phyloP scores from a whole-genome alignment of 2,797 vertebrate genomes.

The Triplophysa bombifrons region DNA sequence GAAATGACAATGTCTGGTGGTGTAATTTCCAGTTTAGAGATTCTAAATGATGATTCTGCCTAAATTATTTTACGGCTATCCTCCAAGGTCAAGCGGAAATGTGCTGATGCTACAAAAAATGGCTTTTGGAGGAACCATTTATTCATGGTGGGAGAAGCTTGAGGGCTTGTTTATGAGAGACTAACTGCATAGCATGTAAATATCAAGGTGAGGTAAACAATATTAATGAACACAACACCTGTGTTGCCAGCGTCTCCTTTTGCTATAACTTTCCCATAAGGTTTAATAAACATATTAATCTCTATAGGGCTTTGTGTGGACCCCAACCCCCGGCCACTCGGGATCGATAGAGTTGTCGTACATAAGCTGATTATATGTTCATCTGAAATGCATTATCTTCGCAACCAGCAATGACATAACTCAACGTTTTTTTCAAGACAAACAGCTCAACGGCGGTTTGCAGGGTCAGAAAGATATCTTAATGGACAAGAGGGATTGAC shows the following conservation, averaged over 20 bases:
- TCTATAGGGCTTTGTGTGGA: conserved; percentile 30
- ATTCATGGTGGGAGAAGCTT: conserved; percentile 27
- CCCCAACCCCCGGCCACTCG: neutral
- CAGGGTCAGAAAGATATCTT: neutral
- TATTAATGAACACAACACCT: conserved; percentile 31
- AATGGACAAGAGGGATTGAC: conserved; percentile 25
- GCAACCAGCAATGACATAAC: conserved; percentile 31
- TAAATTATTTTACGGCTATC: conserved; percentile 21
- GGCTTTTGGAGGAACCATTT: conserved; percentile 27
- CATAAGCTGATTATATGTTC: conserved; percentile 30
- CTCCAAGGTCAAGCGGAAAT: conserved; percentile 30
- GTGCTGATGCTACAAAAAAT: conserved; percentile 28
- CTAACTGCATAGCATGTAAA: conserved; percentile 26
- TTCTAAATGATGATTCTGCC: conserved; percentile 29
- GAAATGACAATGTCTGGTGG: neutral
- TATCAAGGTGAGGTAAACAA: conserved; percentile 11
- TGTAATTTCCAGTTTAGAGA: conserved; percentile 15
- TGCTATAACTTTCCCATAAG: conserved; percentile 14
- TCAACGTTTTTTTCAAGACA: neutral
- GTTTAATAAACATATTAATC: conserved; percentile 18
- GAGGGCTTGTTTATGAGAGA: neutral
- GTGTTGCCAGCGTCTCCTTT: neutral
- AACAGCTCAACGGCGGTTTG: neutral
- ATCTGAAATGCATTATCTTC: conserved; percentile 23
- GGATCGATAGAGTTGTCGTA: conserved; percentile 19